Percentiles rank a stretch among this genome's conserved stretches.
Conservation (phyloP, 2,113 vertebrate genomes). For the Callaeas wilsoni region DNA sequence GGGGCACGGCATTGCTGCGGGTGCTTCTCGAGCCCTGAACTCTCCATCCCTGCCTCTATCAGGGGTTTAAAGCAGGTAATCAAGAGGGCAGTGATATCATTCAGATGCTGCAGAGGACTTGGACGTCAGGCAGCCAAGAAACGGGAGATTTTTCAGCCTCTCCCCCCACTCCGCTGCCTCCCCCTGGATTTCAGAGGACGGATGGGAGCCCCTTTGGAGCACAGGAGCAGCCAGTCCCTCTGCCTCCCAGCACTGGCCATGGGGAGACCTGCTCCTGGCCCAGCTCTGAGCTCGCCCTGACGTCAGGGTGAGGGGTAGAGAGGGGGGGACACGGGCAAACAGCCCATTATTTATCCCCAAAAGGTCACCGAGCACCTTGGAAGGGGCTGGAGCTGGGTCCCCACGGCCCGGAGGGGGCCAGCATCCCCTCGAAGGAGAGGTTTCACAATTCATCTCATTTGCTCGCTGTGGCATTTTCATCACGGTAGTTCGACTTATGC, state of each 20-base stretch:
- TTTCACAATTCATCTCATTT: not conserved
- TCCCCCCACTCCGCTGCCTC: accelerated
- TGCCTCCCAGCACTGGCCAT: not conserved
- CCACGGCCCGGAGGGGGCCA: not conserved
- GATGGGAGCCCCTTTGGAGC: not conserved
- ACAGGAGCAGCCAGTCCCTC: not conserved
- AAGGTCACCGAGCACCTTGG: slow-evolving; percentile 15
- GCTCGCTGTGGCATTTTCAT: slow-evolving; percentile 12
- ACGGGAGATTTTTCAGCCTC: not conserved
- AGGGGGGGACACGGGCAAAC: not conserved
- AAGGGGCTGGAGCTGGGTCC: not conserved
- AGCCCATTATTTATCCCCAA: not conserved
- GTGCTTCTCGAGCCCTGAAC: not conserved
- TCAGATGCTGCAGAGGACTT: not conserved
- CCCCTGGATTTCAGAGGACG: not conserved
- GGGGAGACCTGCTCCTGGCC: not conserved
- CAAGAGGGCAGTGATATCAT: not conserved
- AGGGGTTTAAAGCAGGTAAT: not conserved
- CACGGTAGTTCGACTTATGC: slow-evolving; percentile 40
- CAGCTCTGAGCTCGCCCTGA: not conserved
- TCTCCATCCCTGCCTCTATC: accelerated
- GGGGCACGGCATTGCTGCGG: accelerated
- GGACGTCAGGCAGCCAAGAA: accelerated
- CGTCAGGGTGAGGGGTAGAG: not conserved
- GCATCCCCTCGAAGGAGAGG: not conserved